Conservation (phyloP, 2,888 invertebrate genomes). For the Leucoma salicis region DNA sequence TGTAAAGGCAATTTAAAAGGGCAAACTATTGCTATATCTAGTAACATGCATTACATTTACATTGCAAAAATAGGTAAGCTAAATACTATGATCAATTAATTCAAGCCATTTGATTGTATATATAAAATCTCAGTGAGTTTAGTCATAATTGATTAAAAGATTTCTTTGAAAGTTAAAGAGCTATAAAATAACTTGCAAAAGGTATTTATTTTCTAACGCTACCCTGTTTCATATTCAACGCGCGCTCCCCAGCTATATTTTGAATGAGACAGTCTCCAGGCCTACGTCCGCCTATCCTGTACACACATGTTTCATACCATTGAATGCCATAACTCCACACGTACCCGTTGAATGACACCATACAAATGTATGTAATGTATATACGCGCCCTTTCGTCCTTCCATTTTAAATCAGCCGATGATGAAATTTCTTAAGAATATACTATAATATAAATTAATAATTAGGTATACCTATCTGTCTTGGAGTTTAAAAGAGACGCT, state of each 20-base stretch:
- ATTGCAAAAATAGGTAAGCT: neutral
- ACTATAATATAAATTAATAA: constrained; percentile 26
- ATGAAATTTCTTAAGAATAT: constrained; percentile 21
- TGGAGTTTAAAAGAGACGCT: constrained; percentile 27
- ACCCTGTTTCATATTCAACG: constrained; percentile 64
- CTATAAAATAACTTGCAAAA: too few relatives aligned
- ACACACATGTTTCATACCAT: constrained; percentile 45
- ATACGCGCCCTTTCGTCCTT: constrained; percentile 11
- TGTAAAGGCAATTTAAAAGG: constrained; percentile 42
- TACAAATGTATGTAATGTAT: constrained; percentile 2
- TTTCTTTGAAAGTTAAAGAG: too few relatives aligned
- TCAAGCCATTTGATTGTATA: too few relatives aligned
- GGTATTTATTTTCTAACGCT: constrained; percentile 60
- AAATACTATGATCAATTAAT: too few relatives aligned
- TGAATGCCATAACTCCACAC: constrained; percentile 26
- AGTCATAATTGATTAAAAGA: too few relatives aligned
- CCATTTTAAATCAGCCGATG: constrained; percentile 28
- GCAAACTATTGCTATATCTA: constrained; percentile 31
- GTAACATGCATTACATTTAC: constrained; percentile 5
- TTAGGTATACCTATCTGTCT: constrained; percentile 31
- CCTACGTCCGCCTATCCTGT: constrained; percentile 52
- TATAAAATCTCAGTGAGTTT: too few relatives aligned
- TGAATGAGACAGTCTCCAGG: constrained; percentile 67
- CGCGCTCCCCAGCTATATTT: constrained; percentile 62
- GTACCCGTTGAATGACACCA: neutral